Evolutionary conservation across 1,140 invertebrate genomes (phyloP).

Genomic region (Plectrocnemia conspersa): DNA sequence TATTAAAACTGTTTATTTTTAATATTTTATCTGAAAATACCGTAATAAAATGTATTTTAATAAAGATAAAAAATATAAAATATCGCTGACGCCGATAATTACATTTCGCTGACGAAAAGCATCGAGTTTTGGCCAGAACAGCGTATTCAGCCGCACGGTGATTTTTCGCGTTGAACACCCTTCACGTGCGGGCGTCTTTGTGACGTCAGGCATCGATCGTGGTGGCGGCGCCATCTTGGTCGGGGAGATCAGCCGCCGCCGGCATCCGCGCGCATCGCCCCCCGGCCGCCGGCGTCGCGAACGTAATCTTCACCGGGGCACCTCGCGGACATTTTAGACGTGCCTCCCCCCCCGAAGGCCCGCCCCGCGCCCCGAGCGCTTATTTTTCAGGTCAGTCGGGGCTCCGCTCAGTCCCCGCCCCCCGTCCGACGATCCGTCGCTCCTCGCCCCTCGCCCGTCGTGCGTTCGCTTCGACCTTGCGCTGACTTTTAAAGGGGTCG

Average conservation of each 20-base stretch:
- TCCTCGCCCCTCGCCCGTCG: neutral
- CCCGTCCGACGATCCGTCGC: neutral
- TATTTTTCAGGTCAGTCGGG: neutral
- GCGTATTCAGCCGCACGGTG: neutral
- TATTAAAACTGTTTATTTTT: no score
- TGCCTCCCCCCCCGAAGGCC: neutral
- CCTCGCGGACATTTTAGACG: neutral
- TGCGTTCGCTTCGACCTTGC: neutral
- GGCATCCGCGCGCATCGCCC: slow-evolving; percentile 3
- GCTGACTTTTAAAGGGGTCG: neutral
- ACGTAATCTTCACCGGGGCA: neutral
- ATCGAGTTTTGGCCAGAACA: no score
- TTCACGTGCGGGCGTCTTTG: slow-evolving; percentile 12
- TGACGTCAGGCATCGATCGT: slow-evolving; percentile 22
- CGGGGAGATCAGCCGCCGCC: no score
- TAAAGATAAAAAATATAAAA: no score
- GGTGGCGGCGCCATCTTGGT: slow-evolving; percentile 19
- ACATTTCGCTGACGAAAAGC: no score
- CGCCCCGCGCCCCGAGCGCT: slow-evolving; percentile 2
- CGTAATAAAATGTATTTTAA: no score
- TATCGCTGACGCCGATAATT: no score
- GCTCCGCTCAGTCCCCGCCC: neutral
- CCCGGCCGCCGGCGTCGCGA: neutral
- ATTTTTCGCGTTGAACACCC: slow-evolving; percentile 4
- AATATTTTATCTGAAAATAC: no score